These are phyloP conservation scores for Rhodeus uyekii DNA, from an alignment of 2,797 vertebrate genomes.

Conservation along the genomic window DNA sequence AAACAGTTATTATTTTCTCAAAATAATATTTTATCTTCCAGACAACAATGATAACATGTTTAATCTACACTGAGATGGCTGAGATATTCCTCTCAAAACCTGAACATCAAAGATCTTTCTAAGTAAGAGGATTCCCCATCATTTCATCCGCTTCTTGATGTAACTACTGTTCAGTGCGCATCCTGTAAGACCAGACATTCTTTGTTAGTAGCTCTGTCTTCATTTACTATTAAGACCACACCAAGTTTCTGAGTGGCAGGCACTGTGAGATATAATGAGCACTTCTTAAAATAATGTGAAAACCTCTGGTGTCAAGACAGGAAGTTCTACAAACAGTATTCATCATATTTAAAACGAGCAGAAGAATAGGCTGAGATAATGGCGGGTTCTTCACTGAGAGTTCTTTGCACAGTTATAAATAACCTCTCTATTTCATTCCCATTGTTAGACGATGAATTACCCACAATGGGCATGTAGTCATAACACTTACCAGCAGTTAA, in stretches of 20 bases:
- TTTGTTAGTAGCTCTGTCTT: constrained; percentile 5
- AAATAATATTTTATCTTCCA: neutral
- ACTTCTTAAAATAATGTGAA: constrained; percentile 40
- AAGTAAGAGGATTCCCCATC: neutral
- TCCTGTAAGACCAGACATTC: neutral
- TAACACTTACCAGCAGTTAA: constrained; percentile 51
- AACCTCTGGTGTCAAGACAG: constrained; percentile 48
- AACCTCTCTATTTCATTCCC: constrained; percentile 46
- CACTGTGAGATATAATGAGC: constrained; percentile 5
- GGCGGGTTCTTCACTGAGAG: constrained; percentile 57
- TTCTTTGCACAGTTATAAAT: constrained; percentile 66
- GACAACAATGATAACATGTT: neutral
- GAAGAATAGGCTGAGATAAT: constrained; percentile 61
- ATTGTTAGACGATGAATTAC: constrained; percentile 63
- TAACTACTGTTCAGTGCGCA: neutral
- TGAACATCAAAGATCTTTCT: neutral
- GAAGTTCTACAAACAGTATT: constrained; percentile 52
- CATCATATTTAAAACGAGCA: constrained; percentile 74
- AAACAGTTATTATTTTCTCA: neutral
- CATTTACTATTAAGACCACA: neutral
- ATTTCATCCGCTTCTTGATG: neutral
- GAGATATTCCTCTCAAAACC: neutral
- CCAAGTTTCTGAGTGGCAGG: constrained; percentile 9
- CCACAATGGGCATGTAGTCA: constrained; percentile 65
- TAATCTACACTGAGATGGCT: neutral